These are phyloP conservation scores for Urophycis tenuis DNA, from an alignment of 2,797 vertebrate species.

Conservation along the genomic window DNA sequence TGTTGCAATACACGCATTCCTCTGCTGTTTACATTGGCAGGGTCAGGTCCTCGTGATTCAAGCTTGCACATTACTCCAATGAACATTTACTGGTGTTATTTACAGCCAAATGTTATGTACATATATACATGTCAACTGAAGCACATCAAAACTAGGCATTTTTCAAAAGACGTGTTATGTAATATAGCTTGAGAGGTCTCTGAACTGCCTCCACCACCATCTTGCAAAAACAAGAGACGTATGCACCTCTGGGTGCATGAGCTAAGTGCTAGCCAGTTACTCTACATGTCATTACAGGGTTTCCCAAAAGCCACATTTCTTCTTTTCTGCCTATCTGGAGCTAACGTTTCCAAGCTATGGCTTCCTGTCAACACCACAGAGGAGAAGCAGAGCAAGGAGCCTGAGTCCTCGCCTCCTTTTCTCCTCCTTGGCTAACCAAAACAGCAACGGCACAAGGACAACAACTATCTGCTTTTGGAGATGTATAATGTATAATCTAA, in stretches of 20 bases:
- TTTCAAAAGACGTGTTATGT: not conserved
- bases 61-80: not conserved
- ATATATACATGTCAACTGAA: not conserved
- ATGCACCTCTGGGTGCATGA: slow-evolving; percentile 17
- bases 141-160: not conserved
- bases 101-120: not conserved
- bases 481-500: too few relatives aligned
- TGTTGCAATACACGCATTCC: not conserved
- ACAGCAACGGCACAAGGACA: slow-evolving; percentile 12
- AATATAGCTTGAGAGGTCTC: not conserved
- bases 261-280: not conserved
- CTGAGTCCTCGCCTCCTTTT: slow-evolving; percentile 19
- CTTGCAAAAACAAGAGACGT: slow-evolving; percentile 25
- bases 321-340: slow-evolving; percentile 23
- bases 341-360: slow-evolving; percentile 45
- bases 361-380: slow-evolving; percentile 38
- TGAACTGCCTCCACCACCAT: slow-evolving; percentile 24
- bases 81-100: not conserved
- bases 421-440: slow-evolving; percentile 10
- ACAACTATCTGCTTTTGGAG: not conserved
- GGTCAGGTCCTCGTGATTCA: not conserved
- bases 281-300: slow-evolving; percentile 44
- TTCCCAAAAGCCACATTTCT: slow-evolving; percentile 43
- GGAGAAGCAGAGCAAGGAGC: slow-evolving; percentile 34
- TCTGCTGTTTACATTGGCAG: not conserved